Percentiles rank a stretch among this genome's conserved stretches.
These are phyloP conservation scores for Salminus brasiliensis DNA, from an alignment of 2,113 vertebrate genomes.

Conservation along the genomic window DNA sequence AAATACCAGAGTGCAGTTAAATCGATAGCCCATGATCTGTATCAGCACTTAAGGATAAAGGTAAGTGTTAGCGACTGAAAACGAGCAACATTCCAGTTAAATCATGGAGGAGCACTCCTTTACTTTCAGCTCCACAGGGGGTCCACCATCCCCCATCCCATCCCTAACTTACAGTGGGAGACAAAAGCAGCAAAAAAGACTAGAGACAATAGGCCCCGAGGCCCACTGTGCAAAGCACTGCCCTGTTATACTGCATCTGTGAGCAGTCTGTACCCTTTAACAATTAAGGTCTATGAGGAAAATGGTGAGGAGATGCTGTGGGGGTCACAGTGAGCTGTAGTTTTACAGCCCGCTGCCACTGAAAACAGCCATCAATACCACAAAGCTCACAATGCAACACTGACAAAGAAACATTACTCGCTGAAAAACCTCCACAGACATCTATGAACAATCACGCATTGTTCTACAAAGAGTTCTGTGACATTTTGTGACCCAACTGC, in stretches of 20 bases:
- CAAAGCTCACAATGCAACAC: conserved; percentile 14
- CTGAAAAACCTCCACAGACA: conserved; percentile 24
- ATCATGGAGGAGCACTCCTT: conserved; percentile 1
- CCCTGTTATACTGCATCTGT: neutral
- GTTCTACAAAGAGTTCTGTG: conserved; percentile 44
- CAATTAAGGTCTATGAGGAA: conserved; percentile 8
- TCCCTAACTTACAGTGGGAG: conserved; percentile 36
- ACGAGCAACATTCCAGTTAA: neutral
- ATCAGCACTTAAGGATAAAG: neutral
- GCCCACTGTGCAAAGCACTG: conserved; percentile 7
- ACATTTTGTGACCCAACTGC: conserved; percentile 34
- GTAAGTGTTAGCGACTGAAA: neutral
- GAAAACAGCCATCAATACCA: conserved; percentile 3
- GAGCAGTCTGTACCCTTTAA: conserved; percentile 20
- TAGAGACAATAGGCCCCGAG: conserved; percentile 41
- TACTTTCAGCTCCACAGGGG: conserved; percentile 37
- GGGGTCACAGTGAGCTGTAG: conserved; percentile 19
- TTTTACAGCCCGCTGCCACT: conserved; percentile 11
- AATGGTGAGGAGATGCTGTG: conserved; percentile 6
- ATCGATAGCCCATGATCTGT: neutral
- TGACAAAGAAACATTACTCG: conserved; percentile 30
- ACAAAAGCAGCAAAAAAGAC: conserved; percentile 47
- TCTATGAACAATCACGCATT: conserved; percentile 35
- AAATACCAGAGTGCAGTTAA: neutral
- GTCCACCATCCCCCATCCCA: conserved; percentile 41